Conservation (phyloP, 2,888 invertebrate genomes). For the Girardia tigrina region DNA sequence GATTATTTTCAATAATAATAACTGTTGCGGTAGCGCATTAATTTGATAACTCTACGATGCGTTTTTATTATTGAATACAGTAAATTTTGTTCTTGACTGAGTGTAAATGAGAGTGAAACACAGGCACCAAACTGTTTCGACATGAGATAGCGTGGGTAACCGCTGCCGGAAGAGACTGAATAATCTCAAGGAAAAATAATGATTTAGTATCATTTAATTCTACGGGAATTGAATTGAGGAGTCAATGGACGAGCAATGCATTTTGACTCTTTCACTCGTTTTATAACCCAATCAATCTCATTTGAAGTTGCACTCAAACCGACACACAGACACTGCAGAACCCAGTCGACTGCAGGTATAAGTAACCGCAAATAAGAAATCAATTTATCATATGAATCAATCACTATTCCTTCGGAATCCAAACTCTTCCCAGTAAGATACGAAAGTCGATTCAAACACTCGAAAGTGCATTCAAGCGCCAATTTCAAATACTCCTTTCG, state of each 20-base stretch:
- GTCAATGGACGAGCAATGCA: constrained; percentile 23
- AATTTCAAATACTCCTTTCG: constrained; percentile 1
- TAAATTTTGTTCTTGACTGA: constrained; percentile 40
- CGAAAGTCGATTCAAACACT: background rate
- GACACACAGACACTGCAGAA: constrained; percentile 66
- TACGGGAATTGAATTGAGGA: background rate
- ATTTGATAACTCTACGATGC: no score
- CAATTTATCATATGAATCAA: constrained; percentile 57
- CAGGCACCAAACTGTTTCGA: constrained; percentile 60
- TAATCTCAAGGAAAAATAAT: background rate
- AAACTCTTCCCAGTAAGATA: background rate
- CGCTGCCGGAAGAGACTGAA: background rate
- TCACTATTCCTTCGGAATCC: background rate
- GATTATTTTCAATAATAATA: no score
- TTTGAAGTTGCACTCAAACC: background rate
- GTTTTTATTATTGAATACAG: no score
- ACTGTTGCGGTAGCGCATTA: no score
- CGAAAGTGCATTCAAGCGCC: constrained; percentile 23
- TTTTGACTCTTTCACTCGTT: background rate
- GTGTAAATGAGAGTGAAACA: constrained; percentile 50
- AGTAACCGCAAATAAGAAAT: constrained; percentile 68
- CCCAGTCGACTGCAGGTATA: constrained; percentile 79
- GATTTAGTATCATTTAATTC: background rate
- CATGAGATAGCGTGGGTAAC: constrained; percentile 53
- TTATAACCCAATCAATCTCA: constrained; percentile 10